phyloP scores from a whole-genome alignment of 2,888 invertebrate genomes.

The Pinctada fucata region DNA sequence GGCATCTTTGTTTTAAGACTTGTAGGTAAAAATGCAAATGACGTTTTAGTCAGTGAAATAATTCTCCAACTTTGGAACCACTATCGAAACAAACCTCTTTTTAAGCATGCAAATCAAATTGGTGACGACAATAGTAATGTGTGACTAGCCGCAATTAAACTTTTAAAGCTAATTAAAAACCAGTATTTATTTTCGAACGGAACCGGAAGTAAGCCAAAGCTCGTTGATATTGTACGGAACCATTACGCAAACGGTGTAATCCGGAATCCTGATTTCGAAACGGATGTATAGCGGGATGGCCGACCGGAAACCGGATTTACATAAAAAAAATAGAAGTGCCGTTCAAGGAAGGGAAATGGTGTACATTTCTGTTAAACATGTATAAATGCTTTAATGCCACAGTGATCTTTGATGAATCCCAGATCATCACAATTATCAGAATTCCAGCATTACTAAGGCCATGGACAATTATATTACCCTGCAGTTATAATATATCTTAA shows the following conservation, averaged over 20 bases:
- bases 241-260: conserved; percentile 30
- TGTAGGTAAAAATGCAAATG: conserved; percentile 76
- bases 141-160: conserved; percentile 71
- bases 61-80: conserved; percentile 75
- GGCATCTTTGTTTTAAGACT: conserved; percentile 76
- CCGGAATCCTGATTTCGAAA: conserved; percentile 27
- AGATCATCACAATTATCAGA: too few species aligned
- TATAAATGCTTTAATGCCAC: not conserved
- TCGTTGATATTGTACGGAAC: conserved; percentile 26
- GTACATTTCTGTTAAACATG: not conserved
- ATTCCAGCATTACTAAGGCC: too few species aligned
- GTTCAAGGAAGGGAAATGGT: not conserved
- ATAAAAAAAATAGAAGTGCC: not conserved
- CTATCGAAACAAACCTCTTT: conserved; percentile 72
- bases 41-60: conserved; percentile 76
- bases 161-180: conserved; percentile 64
- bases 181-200: conserved; percentile 59
- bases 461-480: too few species aligned
- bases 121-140: conserved; percentile 73
- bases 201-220: conserved; percentile 15
- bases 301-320: too few species aligned
- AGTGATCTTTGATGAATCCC: too few species aligned
- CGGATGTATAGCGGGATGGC: conserved; percentile 21
- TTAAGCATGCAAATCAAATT: conserved; percentile 70
- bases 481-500: too few species aligned